phyloP scores from a whole-genome alignment of 2,888 invertebrate species.

The Ganaspis brasiliensis region DNA sequence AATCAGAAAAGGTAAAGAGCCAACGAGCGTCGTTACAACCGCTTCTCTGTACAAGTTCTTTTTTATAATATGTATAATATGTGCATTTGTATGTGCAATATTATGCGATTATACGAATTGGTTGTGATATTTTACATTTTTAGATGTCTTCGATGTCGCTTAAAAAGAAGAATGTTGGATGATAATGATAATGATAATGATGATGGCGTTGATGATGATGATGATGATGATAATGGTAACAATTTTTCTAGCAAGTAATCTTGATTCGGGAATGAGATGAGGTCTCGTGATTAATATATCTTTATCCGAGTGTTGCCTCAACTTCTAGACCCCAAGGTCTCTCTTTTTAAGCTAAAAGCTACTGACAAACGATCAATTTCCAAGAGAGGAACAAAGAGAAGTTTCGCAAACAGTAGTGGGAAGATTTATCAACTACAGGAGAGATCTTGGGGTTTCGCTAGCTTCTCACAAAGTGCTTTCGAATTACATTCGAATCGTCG shows the following conservation, averaged over 20 bases:
- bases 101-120: constrained; percentile 68
- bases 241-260: neutral
- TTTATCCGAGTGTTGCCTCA: constrained; percentile 38
- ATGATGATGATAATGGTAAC: constrained; percentile 3
- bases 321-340: constrained; percentile 25
- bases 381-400: constrained; percentile 30
- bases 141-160: constrained; percentile 47
- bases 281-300: constrained; percentile 17
- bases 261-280: neutral
- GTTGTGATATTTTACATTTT: constrained; percentile 62
- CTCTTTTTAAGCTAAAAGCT: constrained; percentile 17
- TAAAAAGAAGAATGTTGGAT: constrained; percentile 52
- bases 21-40: constrained; percentile 11
- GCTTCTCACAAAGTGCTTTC: constrained; percentile 32
- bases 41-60: constrained; percentile 2
- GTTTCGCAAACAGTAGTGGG: constrained; percentile 34
- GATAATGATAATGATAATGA: constrained; percentile 51
- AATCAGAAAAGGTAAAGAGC: neutral
- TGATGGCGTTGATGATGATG: constrained; percentile 47
- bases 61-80: constrained; percentile 64
- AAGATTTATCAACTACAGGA: constrained; percentile 40
- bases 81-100: constrained; percentile 73
- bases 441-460: constrained; percentile 55
- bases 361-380: constrained; percentile 24
- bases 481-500: constrained; percentile 25